These are phyloP conservation scores for Hepsetus odoe DNA, from an alignment of 2,113 vertebrate species.

Conservation along the genomic window DNA sequence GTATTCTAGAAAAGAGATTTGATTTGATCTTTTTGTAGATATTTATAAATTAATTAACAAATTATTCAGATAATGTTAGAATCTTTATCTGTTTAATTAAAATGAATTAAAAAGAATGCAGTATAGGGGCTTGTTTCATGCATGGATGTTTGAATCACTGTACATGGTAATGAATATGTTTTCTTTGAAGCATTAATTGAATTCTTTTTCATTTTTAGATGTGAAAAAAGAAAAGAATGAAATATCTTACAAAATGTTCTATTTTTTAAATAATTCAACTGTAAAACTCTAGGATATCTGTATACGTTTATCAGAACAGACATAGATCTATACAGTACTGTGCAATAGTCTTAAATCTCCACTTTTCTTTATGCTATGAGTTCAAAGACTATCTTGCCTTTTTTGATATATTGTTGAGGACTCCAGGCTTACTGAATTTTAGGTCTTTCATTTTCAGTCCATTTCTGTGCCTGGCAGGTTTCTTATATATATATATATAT, in stretches of 20 bases:
- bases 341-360: too few relatives aligned
- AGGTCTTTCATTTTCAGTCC: too few relatives aligned
- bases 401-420: too few relatives aligned
- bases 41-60: too few relatives aligned
- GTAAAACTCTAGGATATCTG: neutral
- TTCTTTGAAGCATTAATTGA: neutral
- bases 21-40: too few relatives aligned
- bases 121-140: neutral
- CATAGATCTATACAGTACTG: too few relatives aligned
- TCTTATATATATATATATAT: too few relatives aligned
- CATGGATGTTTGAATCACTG: neutral
- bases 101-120: neutral
- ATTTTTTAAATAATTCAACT: neutral
- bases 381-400: too few relatives aligned
- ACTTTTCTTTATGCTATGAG: too few relatives aligned
- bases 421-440: too few relatives aligned
- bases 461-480: too few relatives aligned
- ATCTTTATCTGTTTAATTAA: neutral
- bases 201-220: neutral
- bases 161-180: neutral
- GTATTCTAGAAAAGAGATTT: neutral
- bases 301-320: neutral
- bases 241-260: neutral
- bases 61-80: too few relatives aligned
- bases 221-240: neutral